Evolutionary conservation across 2,888 invertebrate genomes (phyloP).

Genomic region (Podotricha telesiphe): DNA sequence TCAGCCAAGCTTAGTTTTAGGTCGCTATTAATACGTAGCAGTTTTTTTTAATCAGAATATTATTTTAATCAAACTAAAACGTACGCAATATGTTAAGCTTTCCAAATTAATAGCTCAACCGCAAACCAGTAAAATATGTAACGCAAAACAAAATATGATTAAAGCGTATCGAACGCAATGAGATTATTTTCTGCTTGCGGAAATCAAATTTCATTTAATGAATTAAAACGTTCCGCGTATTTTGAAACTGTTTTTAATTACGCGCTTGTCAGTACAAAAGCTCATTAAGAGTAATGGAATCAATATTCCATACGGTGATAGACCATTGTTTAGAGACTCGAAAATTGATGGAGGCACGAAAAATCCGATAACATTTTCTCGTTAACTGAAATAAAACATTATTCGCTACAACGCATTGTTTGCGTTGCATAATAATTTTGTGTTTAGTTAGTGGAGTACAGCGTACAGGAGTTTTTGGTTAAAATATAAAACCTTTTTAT

Average conservation of each 20-base stretch:
- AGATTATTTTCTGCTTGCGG: slow-evolving; percentile 36
- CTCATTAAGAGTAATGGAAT: slow-evolving; percentile 43
- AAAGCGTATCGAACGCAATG: slow-evolving; percentile 35
- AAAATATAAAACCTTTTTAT: not conserved
- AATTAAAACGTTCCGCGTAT: slow-evolving; percentile 35
- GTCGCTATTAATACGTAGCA: not conserved
- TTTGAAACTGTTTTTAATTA: slow-evolving; percentile 44
- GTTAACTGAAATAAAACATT: slow-evolving; percentile 22
- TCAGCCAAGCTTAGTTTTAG: not conserved
- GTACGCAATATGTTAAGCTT: not conserved
- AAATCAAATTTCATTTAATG: slow-evolving; percentile 41
- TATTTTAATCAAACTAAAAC: slow-evolving; percentile 10
- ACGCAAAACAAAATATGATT: slow-evolving; percentile 33
- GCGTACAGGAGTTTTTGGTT: not conserved
- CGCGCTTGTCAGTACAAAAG: slow-evolving; percentile 39
- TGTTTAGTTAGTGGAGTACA: slow-evolving; percentile 4
- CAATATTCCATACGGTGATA: slow-evolving; percentile 45
- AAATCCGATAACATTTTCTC: slow-evolving; percentile 27
- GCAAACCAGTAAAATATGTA: slow-evolving; percentile 23
- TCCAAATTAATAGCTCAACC: slow-evolving; percentile 10
- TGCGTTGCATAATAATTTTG: slow-evolving; percentile 20
- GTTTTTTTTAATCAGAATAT: not conserved
- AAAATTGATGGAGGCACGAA: slow-evolving; percentile 28
- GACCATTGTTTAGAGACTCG: slow-evolving; percentile 44
- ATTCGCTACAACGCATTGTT: slow-evolving; percentile 17